Conservation (phyloP, 2,888 invertebrate species). For the Saturnia pavonia region DNA sequence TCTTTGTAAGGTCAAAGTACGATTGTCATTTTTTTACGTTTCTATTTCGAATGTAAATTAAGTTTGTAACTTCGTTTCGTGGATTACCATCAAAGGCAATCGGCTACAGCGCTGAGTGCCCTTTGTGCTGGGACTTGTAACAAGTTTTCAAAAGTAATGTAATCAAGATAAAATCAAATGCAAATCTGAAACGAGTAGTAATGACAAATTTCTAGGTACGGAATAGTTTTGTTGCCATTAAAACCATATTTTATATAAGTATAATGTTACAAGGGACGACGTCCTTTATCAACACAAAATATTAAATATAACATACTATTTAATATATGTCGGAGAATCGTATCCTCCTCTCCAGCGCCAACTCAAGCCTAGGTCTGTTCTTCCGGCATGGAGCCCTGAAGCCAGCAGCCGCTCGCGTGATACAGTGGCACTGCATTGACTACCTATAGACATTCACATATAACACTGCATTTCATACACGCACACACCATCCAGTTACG, state of each 20-base stretch:
- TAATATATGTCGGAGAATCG: no score
- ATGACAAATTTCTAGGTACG: background rate
- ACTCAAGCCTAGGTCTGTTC: no score
- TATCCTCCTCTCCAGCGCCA: no score
- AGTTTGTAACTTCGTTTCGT: conserved; percentile 61
- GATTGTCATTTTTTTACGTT: conserved; percentile 56
- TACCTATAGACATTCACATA: no score
- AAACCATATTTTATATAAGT: background rate
- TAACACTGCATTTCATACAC: no score
- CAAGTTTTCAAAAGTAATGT: conserved; percentile 5
- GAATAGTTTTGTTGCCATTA: background rate
- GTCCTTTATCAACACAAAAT: no score
- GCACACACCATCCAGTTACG: no score
- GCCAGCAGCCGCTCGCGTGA: no score
- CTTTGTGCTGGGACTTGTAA: conserved; percentile 33
- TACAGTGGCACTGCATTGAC: no score
- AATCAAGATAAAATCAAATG: conserved; percentile 10
- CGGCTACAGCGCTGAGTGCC: conserved; percentile 17
- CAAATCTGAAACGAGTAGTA: background rate
- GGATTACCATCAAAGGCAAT: conserved; percentile 43
- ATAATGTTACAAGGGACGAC: no score
- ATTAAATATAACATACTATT: no score
- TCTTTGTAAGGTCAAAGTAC: conserved; percentile 17
- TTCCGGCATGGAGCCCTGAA: no score
- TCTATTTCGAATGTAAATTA: conserved; percentile 63